A percentile compares a stretch with the other conserved stretches of the same genome.
Conservation (phyloP, 1,140 invertebrate species). For the Colletes latitarsis region DNA sequence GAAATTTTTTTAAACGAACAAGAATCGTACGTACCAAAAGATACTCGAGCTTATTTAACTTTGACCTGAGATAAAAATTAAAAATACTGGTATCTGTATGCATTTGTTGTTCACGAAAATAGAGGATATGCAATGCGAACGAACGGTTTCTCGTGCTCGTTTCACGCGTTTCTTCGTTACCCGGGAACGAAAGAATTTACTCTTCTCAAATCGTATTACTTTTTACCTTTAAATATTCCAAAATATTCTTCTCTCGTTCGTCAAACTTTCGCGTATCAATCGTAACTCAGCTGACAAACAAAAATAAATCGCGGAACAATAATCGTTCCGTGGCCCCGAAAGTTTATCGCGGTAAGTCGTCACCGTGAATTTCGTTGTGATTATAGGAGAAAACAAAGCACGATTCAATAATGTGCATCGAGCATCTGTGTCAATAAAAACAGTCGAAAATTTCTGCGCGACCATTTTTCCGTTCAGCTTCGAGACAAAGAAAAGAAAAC, state of each 20-base stretch:
- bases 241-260: no score
- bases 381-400: slow-evolving; percentile 14
- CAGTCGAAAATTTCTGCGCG: background rate
- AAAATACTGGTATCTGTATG: slow-evolving; percentile 27
- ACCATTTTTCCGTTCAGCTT: no score
- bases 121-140: background rate
- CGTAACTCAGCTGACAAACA: background rate
- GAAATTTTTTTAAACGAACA: background rate
- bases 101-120: background rate
- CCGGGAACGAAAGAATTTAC: no score
- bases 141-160: background rate
- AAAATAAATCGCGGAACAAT: slow-evolving; percentile 39
- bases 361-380: slow-evolving; percentile 23
- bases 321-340: slow-evolving; percentile 57
- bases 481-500: background rate
- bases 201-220: no score
- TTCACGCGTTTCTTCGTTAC: background rate
- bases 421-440: background rate
- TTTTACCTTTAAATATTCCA: no score
- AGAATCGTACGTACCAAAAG: background rate
- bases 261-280: background rate
- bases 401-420: background rate
- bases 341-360: slow-evolving; percentile 53
- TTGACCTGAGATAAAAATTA: slow-evolving; percentile 36
- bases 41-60: slow-evolving; percentile 34